Percentiles rank a stretch among this genome's conserved stretches.
phyloP scores from a whole-genome alignment of 2,797 vertebrate genomes.

The Cirrhinus mrigala region DNA sequence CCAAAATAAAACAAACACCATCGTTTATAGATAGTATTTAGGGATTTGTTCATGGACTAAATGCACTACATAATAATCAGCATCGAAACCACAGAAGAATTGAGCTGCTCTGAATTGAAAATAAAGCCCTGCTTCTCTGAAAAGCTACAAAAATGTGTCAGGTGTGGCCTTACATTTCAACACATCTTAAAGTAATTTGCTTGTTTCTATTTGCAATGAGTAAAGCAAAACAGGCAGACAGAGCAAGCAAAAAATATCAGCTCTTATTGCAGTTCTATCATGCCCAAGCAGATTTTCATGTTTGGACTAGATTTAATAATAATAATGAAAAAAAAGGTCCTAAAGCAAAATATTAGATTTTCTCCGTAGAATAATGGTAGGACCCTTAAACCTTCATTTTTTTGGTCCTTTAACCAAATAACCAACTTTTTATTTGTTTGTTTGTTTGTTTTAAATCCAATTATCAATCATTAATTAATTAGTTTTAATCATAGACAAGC shows the following conservation, averaged over 20 bases:
- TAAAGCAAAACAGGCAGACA: conserved; percentile 1
- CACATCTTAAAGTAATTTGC: conserved; percentile 13
- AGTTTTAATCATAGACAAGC: no score
- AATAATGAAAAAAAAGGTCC: not conserved
- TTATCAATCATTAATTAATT: not conserved
- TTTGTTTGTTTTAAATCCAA: no score
- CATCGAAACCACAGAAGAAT: not conserved
- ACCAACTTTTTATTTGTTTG: no score
- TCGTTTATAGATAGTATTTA: conserved; percentile 3
- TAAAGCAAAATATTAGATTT: not conserved
- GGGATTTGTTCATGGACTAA: conserved; percentile 9
- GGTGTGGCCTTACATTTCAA: not conserved
- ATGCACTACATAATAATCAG: conserved; percentile 19
- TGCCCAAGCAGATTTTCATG: not conserved
- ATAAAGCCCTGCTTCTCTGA: not conserved
- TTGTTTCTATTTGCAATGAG: not conserved
- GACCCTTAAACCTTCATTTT: not conserved
- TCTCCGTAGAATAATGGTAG: not conserved
- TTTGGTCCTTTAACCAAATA: not conserved
- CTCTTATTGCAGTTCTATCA: not conserved
- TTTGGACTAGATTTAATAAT: not conserved
- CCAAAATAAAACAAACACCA: conserved; percentile 15
- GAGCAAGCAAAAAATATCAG: not conserved
- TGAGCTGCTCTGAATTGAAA: not conserved
- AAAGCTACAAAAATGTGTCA: not conserved